Evolutionary conservation across 2,113 vertebrate genomes (phyloP).

Genomic region (Leptobrachium leishanense): DNA sequence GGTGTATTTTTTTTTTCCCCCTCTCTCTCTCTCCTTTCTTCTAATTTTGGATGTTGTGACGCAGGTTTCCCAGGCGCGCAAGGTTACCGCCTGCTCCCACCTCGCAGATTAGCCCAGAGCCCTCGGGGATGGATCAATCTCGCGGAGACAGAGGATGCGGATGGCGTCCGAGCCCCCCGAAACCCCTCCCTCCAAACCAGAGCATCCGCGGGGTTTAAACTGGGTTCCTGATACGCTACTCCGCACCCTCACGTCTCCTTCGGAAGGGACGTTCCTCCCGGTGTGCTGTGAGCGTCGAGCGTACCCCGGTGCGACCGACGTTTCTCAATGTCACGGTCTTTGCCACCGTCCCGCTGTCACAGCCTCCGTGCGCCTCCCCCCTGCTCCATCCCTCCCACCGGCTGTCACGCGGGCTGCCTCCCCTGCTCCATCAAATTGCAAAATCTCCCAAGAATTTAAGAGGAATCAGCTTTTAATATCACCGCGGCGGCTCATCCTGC

Average conservation of each 20-base stretch:
- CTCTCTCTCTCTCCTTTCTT: not conserved
- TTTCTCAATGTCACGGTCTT: slow-evolving; percentile 31
- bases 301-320: not conserved
- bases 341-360: not conserved
- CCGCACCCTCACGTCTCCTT: not conserved
- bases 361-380: not conserved
- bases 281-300: not conserved
- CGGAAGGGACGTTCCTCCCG: not conserved
- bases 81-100: slow-evolving; percentile 29
- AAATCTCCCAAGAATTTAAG: slow-evolving; percentile 9
- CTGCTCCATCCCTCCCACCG: slow-evolving; percentile 5
- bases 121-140: slow-evolving; percentile 22
- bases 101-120: slow-evolving; percentile 31
- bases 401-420: slow-evolving; percentile 1
- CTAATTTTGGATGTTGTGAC: slow-evolving; percentile 25
- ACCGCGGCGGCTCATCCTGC: not conserved
- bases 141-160: not conserved
- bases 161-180: not conserved
- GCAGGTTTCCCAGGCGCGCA: slow-evolving; percentile 14
- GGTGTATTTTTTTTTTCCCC: too few relatives aligned
- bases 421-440: slow-evolving; percentile 9
- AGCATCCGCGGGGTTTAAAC: not conserved
- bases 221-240: not conserved
- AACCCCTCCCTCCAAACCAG: not conserved
- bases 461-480: not conserved